Evolutionary conservation across 2,797 vertebrate genomes (phyloP), one percentile per base, ranked within the genome.

Genomic region (Enteromius viviparus): DNA sequence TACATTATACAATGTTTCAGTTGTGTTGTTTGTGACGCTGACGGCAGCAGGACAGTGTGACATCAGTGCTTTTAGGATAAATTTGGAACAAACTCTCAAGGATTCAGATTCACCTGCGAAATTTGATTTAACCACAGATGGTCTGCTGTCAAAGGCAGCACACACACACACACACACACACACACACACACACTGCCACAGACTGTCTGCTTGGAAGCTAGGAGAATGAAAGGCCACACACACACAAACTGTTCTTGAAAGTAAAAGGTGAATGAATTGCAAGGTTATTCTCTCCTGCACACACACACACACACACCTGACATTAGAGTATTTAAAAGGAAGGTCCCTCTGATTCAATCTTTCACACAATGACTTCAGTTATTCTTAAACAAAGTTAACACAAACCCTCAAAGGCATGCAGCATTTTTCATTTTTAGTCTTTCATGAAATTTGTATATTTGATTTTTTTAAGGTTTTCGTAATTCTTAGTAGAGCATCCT

Each of bases 331-430:
- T 62, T 64, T 29, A 76, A 80, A 62, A 84, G 34, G 69, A 68
- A 53, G 32, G 66, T 84, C 77, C 60, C 78, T 83, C 29, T 68
- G 81, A 68, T 66, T 77, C 64, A 81, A 71, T 49, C 23, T 49
- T 45, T 11, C 60, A 29, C 4, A 55, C 53, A 69, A 23, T 70
- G 23, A 15, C 23, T 62, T 60, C 55, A 45, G 40, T 45, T 47
- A 26, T 45, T 64, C 17, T 47, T 4, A 17, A 26, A 45, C 45
- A 47, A 71, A 49, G 23, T 42, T 49, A 49, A 71, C 3, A 2
- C 15, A 71, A 49, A 19, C 23, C 69, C 4, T 71, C 14, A 7
- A 62, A 29, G 23, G 17, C 26, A 26, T 26, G 26, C 42, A 49
- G 8, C n/a, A 8, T 71, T 17, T 70, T 26, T 45, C 3, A 69